Base-by-base conservation (phyloP, 2,797 vertebrate species). In the Naso thynnoides region DNA sequence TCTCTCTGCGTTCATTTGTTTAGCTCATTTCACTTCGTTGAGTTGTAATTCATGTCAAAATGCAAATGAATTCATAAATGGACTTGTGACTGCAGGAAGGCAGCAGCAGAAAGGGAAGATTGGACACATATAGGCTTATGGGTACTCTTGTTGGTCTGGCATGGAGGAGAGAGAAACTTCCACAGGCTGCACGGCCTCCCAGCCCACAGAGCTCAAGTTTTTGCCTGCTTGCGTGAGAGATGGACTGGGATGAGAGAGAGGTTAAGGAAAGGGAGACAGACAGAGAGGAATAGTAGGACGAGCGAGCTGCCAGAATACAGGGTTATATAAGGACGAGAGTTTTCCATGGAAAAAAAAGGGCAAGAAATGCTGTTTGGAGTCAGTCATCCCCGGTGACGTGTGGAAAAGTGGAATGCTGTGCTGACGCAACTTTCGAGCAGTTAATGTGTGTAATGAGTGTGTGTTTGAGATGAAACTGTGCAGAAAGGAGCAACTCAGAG, bases 271-370 rank as follows among this genome's bases (percentile, higher is more conserved):
- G 38, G 56, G 70, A 79, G 59, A 73, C 63, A 70, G 81, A 67
- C 36, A 16, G 63, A 63, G 69, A 76, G 60, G 49, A 86, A 81
- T 54, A 81, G 61, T 73, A 49, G 76, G 55, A 75, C 38, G 18
- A 78, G 60, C 62, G 50, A 50, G 63, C 74, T 72, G 78, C 78
- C 79, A 87, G 58, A 76, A 49, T 81, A 4, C 84, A 84, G 76
- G 88, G 86, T 93, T 89, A 92, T 90, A 86, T 87, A 83, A 93
- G 89, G 89, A 90, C 87, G 90, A 77, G 86, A 82, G 85, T 79
- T 85, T 87, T 91, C 88, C 87, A 91, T 86, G 83, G 89, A 85
- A 85, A 87, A 85, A 83, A 84, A 87, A 82, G 79, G 78, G 70
- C 78, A 77, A 88, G 78, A 92, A 92, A 89, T 80, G 75, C 80